A percentile compares a stretch with the other conserved stretches of the same genome.
Evolutionary conservation across 2,797 vertebrate genomes (phyloP).

Genomic region (Arctocebus calabarensis): DNA sequence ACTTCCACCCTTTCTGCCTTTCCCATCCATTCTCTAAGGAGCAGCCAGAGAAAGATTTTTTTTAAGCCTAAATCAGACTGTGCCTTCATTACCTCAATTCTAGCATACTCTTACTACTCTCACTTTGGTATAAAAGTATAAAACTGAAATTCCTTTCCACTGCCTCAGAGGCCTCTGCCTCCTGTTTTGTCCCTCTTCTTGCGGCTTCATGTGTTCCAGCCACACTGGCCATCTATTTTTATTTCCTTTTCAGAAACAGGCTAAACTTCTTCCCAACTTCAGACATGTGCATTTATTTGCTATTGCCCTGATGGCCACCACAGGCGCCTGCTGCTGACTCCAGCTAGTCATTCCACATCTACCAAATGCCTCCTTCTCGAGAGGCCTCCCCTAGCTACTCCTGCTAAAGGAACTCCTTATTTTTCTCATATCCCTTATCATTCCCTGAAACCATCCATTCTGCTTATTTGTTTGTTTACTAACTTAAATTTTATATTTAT

Average conservation of each 20-base stretch:
- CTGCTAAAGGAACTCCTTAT: background rate
- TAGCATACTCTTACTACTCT: background rate
- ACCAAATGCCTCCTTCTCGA: background rate
- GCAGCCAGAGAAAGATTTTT: background rate
- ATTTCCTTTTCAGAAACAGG: background rate
- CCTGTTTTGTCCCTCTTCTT: background rate
- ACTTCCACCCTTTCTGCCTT: background rate
- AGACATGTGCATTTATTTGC: background rate
- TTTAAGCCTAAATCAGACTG: background rate
- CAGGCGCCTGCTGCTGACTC: background rate
- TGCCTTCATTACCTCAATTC: background rate
- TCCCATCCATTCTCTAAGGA: background rate
- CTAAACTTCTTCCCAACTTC: background rate
- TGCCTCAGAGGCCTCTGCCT: background rate
- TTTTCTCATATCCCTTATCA: background rate
- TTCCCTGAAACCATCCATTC: background rate
- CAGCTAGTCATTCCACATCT: background rate
- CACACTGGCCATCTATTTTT: background rate
- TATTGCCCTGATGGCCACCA: background rate
- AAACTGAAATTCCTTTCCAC: background rate
- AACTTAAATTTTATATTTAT: background rate
- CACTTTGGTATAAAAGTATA: background rate
- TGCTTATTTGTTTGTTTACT: background rate
- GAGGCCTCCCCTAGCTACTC: background rate
- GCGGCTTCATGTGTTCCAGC: background rate